These are phyloP conservation scores for Chionis minor DNA, from an alignment of 2,113 vertebrate genomes.

Conservation along the genomic window DNA sequence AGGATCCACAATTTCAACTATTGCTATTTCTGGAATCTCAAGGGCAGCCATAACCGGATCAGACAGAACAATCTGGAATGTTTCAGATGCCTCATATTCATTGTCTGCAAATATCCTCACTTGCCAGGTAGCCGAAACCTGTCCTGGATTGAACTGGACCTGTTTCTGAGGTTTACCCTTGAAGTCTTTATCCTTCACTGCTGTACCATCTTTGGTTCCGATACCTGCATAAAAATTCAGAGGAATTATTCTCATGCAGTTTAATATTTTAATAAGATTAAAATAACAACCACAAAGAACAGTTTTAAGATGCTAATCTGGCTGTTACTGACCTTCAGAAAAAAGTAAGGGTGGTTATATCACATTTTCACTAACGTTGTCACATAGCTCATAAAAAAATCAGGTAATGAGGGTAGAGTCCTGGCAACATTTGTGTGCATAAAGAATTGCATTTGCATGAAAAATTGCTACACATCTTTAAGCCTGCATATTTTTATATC, in stretches of 20 bases:
- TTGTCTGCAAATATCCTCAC: slow-evolving; percentile 84
- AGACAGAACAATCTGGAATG: slow-evolving; percentile 85
- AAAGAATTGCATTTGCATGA: not conserved
- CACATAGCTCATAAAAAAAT: not conserved
- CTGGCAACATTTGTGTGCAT: not conserved
- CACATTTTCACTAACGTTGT: not conserved
- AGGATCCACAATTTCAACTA: slow-evolving; percentile 85
- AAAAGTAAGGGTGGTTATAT: not conserved
- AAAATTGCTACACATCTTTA: not conserved
- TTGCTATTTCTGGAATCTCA: slow-evolving; percentile 79
- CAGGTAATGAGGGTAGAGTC: not conserved
- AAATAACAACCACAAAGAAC: not conserved
- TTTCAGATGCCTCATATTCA: slow-evolving; percentile 84
- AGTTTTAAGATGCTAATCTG: not conserved
- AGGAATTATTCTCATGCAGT: not conserved
- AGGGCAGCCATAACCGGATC: slow-evolving; percentile 84
- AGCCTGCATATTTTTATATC: not conserved
- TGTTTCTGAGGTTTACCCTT: slow-evolving; percentile 82
- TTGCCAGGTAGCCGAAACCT: slow-evolving; percentile 81
- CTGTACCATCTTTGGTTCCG: slow-evolving; percentile 82
- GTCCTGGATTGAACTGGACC: slow-evolving; percentile 86
- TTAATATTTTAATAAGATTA: not conserved
- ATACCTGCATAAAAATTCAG: slow-evolving; percentile 72
- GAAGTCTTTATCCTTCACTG: slow-evolving; percentile 84
- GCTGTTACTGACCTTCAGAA: not conserved